phyloP scores from a whole-genome alignment of 2,113 vertebrate species.

The Elachura formosa region DNA sequence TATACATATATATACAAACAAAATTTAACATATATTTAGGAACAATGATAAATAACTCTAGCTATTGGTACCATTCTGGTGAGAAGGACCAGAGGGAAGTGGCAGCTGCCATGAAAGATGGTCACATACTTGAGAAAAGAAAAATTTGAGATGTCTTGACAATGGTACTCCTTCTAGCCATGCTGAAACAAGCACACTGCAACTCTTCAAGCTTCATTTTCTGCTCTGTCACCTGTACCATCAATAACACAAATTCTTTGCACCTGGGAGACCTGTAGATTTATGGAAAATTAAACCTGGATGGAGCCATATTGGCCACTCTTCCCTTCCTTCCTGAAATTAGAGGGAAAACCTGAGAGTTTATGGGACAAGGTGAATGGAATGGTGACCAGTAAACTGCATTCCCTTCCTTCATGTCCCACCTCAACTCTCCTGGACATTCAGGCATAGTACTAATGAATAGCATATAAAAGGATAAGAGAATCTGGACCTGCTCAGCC shows the following conservation, averaged over 20 bases:
- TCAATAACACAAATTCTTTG: not conserved
- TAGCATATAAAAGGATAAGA: not conserved
- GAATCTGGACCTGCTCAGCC: not conserved
- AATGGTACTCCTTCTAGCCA: not conserved
- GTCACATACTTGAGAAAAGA: not conserved
- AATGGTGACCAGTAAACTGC: not conserved
- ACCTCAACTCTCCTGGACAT: not conserved
- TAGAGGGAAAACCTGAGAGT: not conserved
- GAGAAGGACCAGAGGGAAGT: not conserved
- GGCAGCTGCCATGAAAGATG: not conserved
- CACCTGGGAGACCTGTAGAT: not conserved
- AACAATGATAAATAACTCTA: not conserved
- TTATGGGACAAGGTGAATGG: not conserved
- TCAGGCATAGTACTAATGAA: not conserved
- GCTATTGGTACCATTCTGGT: not conserved
- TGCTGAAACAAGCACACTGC: not conserved
- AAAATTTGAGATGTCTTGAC: not conserved
- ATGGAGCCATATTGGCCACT: not conserved
- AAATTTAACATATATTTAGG: not conserved
- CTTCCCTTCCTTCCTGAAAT: not conserved
- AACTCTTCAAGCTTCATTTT: conserved; percentile 1
- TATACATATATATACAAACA: not conserved
- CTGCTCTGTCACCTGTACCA: not conserved
- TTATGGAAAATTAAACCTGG: not conserved
- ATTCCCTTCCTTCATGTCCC: not conserved